Evolutionary conservation across 2,113 vertebrate genomes (phyloP).

Genomic region (Plectropomus leopardus): DNA sequence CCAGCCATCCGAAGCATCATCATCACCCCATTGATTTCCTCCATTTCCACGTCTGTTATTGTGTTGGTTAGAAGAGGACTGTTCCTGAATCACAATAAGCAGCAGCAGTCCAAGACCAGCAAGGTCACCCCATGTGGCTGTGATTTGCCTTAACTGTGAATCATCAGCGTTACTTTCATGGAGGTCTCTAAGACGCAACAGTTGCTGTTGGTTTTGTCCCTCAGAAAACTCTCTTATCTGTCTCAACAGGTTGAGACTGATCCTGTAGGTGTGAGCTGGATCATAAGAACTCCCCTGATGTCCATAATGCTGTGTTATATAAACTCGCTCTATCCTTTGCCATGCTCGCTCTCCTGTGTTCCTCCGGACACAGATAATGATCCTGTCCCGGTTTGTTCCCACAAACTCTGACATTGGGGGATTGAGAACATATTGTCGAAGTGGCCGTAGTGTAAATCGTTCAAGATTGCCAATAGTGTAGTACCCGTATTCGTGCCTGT

Average conservation of each 20-base stretch:
- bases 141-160: too few relatives aligned
- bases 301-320: constrained; percentile 76
- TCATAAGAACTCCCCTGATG: constrained; percentile 62
- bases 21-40: too few relatives aligned
- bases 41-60: too few relatives aligned
- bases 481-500: constrained; percentile 57
- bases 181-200: neutral
- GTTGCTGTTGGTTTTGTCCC: constrained; percentile 1
- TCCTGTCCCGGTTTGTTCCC: constrained; percentile 66
- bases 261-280: constrained; percentile 59
- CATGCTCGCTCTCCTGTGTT: neutral
- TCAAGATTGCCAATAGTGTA: constrained; percentile 71
- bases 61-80: too few relatives aligned
- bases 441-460: neutral
- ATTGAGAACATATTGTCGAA: constrained; percentile 62
- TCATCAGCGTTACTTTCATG: neutral
- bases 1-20: too few relatives aligned
- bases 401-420: neutral
- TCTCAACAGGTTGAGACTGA: constrained; percentile 56
- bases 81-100: too few relatives aligned
- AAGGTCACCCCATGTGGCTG: too few relatives aligned
- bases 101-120: too few relatives aligned
- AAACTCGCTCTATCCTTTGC: constrained; percentile 53
- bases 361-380: constrained; percentile 62
- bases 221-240: constrained; percentile 39